Base-by-base conservation (phyloP, 1,140 invertebrate genomes). In the Adoxophyes honmai region DNA sequence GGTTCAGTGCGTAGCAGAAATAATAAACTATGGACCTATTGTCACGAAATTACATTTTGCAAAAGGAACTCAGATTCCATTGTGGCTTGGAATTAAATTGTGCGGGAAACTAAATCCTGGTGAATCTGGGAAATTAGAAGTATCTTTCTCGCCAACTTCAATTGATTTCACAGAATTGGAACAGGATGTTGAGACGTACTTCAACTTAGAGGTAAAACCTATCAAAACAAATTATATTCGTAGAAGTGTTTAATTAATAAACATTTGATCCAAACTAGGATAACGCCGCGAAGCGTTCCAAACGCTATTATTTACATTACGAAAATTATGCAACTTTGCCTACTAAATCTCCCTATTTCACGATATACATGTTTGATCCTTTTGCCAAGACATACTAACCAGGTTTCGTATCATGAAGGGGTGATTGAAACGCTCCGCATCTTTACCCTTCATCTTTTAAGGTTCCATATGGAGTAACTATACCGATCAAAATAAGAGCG, bases 11-110 rank as follows among this genome's bases (percentile, higher is more conserved):
- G 65, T 58, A 51, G 64, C 75, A n/a, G 82, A 86, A 58, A 57
- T 86, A 16, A 73, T 79, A 28, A 88, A 88, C 51, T 88, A 88
- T 58, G 84, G 86, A 1, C 86, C 86, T 11, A 78, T 81, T 51
- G 28, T 66, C 4, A 66, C 70, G 10, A 88, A 86, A 56, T 34
- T 86, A n/a, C 66, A 77, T 62, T 75, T 85, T 52, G 68, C 76
- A 18, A 86, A 81, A 64, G 68, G 70, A 4, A 76, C 70, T 16
- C 21, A 59, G 51, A 53, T 83, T 42, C 82, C 81, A 4, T 28
- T 51, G 1, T 86, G 78, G 78, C 48, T 88, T 4, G 58, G 60
- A 4, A 44, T 88, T 18, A 88, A 85, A 61, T 55, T 86, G 15
- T 80, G 78, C 63, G 80, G 77, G 37, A 86, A 85, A 70, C 53